These are phyloP conservation scores for Eretmocerus hayati DNA, from an alignment of 2,888 invertebrate species.

Conservation along the genomic window DNA sequence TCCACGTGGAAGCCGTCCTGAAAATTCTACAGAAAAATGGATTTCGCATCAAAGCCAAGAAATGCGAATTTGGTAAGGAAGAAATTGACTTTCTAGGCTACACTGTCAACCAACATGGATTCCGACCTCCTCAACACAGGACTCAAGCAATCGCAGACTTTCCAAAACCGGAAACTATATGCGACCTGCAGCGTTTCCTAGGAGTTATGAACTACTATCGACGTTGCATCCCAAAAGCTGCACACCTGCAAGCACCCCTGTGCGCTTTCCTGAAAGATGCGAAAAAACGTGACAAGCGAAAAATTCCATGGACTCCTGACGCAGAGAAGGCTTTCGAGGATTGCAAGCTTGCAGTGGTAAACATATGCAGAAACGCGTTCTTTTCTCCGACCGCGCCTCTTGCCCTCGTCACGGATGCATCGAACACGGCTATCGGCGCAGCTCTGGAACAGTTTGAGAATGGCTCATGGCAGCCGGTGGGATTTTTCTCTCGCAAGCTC, in stretches of 20 bases:
- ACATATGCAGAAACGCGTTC: conserved; percentile 19
- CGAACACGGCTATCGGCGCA: background rate
- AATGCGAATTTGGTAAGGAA: conserved; percentile 32
- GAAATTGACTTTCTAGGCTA: conserved; percentile 33
- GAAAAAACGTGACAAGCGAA: background rate
- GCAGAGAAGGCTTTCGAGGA: conserved; percentile 15
- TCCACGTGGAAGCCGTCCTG: conserved; percentile 20
- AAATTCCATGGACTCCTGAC: conserved; percentile 15
- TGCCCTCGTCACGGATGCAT: conserved; percentile 22
- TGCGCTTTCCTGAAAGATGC: conserved; percentile 23
- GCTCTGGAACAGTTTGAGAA: background rate
- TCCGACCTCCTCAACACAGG: conserved; percentile 33
- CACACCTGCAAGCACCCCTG: conserved; percentile 35
- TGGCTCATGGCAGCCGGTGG: conserved; percentile 7
- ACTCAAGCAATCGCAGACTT: conserved; percentile 31
- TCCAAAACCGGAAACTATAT: conserved; percentile 30
- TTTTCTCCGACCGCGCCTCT: conserved; percentile 9
- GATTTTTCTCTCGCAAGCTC: conserved; percentile 1
- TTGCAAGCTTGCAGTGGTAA: conserved; percentile 7
- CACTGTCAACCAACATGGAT: conserved; percentile 27
- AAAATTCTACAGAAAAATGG: conserved; percentile 16
- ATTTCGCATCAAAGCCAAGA: conserved; percentile 26
- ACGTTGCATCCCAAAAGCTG: conserved; percentile 36
- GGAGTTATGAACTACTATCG: conserved; percentile 42
- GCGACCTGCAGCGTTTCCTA: conserved; percentile 34